These are phyloP conservation scores for Tylochromis polylepis DNA, from an alignment of 2,113 vertebrate species.

Conservation along the genomic window DNA sequence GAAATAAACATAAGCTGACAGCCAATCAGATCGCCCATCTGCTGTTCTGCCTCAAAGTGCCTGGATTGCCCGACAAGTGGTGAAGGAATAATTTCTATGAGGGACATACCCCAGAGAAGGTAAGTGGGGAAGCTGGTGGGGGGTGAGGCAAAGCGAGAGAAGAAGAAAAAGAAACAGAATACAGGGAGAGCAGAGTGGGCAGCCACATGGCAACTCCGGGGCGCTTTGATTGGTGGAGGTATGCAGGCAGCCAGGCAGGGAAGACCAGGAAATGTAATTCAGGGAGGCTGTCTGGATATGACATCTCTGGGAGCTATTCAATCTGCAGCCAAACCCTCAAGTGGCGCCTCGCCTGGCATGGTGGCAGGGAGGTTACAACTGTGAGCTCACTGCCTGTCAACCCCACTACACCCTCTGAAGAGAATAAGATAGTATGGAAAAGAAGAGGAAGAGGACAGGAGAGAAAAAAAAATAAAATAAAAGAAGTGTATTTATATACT, in stretches of 20 bases:
- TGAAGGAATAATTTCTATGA: conserved; percentile 36
- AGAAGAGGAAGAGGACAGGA: not conserved
- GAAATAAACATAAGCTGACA: conserved; percentile 65
- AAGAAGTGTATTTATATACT: not conserved
- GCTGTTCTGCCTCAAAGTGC: conserved; percentile 47
- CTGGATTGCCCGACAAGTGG: conserved; percentile 32
- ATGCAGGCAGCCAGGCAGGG: conserved; percentile 59
- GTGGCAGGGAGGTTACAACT: conserved; percentile 68
- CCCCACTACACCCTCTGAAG: conserved; percentile 36
- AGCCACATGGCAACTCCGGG: conserved; percentile 21
- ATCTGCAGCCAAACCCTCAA: conserved; percentile 68
- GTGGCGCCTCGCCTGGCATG: conserved; percentile 62
- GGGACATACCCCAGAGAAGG: conserved; percentile 45
- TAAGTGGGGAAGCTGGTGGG: not conserved
- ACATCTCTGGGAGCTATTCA: conserved; percentile 71
- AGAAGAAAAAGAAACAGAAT: not conserved
- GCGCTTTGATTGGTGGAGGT: conserved; percentile 55
- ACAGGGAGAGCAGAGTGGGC: not conserved
- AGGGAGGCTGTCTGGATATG: conserved; percentile 67
- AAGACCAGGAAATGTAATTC: conserved; percentile 71
- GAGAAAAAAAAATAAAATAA: not conserved
- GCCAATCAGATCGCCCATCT: conserved; percentile 68
- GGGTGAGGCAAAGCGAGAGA: not conserved
- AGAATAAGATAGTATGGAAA: not conserved
- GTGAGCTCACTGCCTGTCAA: conserved; percentile 70